Percentiles rank a stretch among this genome's conserved stretches.
Evolutionary conservation across 2,113 vertebrate species (phyloP).

Genomic region (Leucosticte australis): DNA sequence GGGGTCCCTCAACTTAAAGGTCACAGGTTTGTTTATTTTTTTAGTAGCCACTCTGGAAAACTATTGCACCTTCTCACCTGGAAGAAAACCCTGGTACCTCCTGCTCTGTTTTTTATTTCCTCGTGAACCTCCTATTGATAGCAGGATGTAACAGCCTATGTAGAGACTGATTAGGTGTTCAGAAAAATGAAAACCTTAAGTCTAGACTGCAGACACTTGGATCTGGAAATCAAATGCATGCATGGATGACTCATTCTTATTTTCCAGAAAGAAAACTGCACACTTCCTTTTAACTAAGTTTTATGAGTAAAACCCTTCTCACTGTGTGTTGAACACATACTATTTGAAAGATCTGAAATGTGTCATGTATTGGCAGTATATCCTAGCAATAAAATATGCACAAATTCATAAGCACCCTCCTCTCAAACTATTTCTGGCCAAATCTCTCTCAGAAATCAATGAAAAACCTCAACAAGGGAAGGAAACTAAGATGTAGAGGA

Average conservation of each 20-base stretch:
- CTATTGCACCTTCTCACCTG: background rate
- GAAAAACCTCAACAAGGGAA: background rate
- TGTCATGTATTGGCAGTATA: background rate
- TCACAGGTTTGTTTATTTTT: background rate
- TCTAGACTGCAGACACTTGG: conserved; percentile 48
- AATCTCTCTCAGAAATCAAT: background rate
- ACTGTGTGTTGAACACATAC: background rate
- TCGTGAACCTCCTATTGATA: conserved; percentile 37
- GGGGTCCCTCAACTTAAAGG: background rate
- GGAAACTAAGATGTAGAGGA: background rate
- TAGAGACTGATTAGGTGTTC: conserved; percentile 50
- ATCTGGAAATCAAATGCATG: conserved; percentile 54
- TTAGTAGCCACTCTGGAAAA: background rate
- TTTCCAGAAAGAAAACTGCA: conserved; percentile 37
- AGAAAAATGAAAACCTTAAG: conserved; percentile 51
- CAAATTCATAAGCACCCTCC: background rate
- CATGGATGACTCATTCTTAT: conserved; percentile 58
- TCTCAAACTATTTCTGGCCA: conserved; percentile 25
- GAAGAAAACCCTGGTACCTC: background rate
- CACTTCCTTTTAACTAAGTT: conserved; percentile 8
- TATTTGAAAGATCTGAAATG: conserved; percentile 24
- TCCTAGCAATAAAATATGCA: conserved; percentile 17
- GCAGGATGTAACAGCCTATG: conserved; percentile 27
- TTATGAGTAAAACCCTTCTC: conserved; percentile 24
- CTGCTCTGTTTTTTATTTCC: conserved; percentile 16